Evolutionary conservation across 2,888 invertebrate species (phyloP), one percentile per base, ranked within the genome.

Genomic region (Drosophila kanekoi): DNA sequence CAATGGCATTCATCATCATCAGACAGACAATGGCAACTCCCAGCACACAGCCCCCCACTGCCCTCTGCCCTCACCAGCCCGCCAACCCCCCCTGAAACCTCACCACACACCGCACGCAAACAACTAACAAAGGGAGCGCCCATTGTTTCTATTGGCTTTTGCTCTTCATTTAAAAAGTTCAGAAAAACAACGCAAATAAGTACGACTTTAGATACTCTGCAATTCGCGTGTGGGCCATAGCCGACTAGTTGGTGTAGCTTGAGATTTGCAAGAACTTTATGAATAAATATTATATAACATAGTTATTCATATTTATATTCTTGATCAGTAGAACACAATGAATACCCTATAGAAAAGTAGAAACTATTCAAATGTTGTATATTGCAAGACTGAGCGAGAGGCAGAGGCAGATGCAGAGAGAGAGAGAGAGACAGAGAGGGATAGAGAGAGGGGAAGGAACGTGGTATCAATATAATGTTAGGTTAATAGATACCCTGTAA

Each of bases 1-100:
- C 72, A 77, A 75, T 77, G 67, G 72, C 77, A 75, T 75, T 76
- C 72, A 75, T 75, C 76, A 66, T 73, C 74, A 59, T 6, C 63
- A 63, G 63, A 77, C 63, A 63, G 63, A 77, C 76, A 77, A 76
- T 77, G 63, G 72, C 54, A 72, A 44, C 60, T 44, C 47, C 18
- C 43, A 63, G 23, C 48, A 37, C 32, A 40, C 38, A 20, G 10
- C n/a, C 10, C 32, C 11, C 11, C n/a, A n/a, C n/a, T n/a, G n/a
- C n/a, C 8, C 13, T 49, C 52, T 38, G 13, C 38, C 51, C 28
- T 3, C 18, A 1, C 9, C 20, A 14, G 18, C 0, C 33, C 8
- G 3, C 14, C 2, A 13, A 23, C 32, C 23, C 32, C 18, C 45
- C 37, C 41, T 1, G 45, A 6, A 28, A 8, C 28, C 56, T 28